These are phyloP conservation scores for Meteorus cinctellus DNA, from an alignment of 2,888 invertebrate species.

Conservation along the genomic window DNA sequence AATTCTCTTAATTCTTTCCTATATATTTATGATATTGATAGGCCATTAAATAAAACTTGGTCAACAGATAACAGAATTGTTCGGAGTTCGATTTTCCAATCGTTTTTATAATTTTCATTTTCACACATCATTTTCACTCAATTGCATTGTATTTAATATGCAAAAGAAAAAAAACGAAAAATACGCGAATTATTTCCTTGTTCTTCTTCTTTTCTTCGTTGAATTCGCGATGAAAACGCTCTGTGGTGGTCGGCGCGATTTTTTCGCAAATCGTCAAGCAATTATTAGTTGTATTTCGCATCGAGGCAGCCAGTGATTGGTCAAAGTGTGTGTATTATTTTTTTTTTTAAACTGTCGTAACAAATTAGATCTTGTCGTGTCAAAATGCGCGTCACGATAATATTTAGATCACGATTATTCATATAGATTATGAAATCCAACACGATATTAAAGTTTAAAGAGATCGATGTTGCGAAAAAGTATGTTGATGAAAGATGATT, in stretches of 20 bases:
- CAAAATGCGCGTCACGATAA: constrained; percentile 1
- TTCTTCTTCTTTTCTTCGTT: constrained; percentile 29
- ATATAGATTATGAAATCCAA: background rate
- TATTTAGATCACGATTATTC: constrained; percentile 11
- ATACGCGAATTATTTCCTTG: background rate
- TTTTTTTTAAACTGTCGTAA: constrained; percentile 52
- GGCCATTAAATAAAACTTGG: constrained; percentile 30
- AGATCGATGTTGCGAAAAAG: background rate
- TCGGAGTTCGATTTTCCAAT: constrained; percentile 40
- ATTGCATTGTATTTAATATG: background rate
- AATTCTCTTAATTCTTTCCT: background rate
- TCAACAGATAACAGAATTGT: constrained; percentile 36
- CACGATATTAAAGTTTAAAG: constrained; percentile 3
- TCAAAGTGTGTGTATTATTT: constrained; percentile 63
- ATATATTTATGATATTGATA: background rate
- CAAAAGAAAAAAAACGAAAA: background rate
- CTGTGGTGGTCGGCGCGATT: background rate
- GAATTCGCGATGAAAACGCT: constrained; percentile 38
- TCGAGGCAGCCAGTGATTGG: constrained; percentile 72
- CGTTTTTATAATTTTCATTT: constrained; percentile 46
- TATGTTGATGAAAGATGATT: background rate
- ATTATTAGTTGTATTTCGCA: constrained; percentile 51
- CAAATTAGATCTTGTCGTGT: constrained; percentile 19
- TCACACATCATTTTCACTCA: background rate
- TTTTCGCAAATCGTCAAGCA: constrained; percentile 55